Base-by-base conservation (phyloP, 1,140 invertebrate species). In the Aphelinus certus region DNA sequence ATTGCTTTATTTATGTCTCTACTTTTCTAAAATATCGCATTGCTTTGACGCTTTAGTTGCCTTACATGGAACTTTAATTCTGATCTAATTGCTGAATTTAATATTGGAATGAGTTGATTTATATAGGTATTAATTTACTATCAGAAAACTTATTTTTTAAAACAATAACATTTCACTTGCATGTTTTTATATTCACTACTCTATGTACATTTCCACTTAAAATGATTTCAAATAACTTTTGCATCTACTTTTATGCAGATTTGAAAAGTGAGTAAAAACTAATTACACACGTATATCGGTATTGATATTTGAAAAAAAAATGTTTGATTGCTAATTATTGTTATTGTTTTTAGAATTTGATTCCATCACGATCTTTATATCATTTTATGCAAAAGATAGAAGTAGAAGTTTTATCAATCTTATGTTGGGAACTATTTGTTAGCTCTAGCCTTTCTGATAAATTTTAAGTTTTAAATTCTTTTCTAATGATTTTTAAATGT, bases 211-310 rank as follows among this genome's bases (percentile, higher is more conserved):
- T 26, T 26, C 26, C 26, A 26, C 26, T 26, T 26, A 0, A 26
- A 26, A 26, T 26, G 26, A 26, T 26, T 26, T 26, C 26, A 26
- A 26, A 26, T 26, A 26, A 26, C 26, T 26, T 26, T 26, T 26
- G 26, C 26, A 26, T 26, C 61, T 47, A 56, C 7, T 53, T 43
- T 53, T 64, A 53, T 66, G 68, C 68, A 71, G 68, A 71, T 56
- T 71, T 71, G 68, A 63, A 76, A 71, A 71, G 74, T 76, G 74
- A 76, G 74, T 76, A 76, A 60, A 26, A 26, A 26, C 26, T 26
- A 26, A 60, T 53, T 6, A 75, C 42, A 61, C n/a, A 69, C 6
- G 45, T 66, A 57, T 64, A 70, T 64, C 46, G 26, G n/a, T 60
- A 26, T 60, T 60, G 3, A 60, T 74, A 57, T 68, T 26, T 7